These are phyloP conservation scores for Platycheirus albimanus DNA, from an alignment of 2,888 invertebrate species.

Conservation along the genomic window DNA sequence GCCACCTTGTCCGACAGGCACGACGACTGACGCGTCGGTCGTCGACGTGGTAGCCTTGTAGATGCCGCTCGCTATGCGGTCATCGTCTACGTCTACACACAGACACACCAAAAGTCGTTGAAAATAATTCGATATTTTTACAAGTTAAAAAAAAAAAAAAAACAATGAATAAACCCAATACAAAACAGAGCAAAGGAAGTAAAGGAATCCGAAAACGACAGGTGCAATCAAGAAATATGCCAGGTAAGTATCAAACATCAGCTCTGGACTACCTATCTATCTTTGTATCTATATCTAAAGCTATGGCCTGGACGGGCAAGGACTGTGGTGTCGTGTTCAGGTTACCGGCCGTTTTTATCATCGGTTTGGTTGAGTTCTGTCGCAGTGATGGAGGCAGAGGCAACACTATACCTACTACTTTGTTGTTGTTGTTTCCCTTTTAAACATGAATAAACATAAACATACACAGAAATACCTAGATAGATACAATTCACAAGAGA, in stretches of 20 bases:
- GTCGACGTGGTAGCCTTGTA: conserved; percentile 42
- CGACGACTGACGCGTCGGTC: too few species aligned
- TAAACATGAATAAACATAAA: conserved; percentile 62
- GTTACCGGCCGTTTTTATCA: conserved; percentile 47
- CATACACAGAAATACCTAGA: neutral
- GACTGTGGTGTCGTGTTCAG: conserved; percentile 38
- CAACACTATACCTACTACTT: too few species aligned
- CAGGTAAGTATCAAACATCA: conserved; percentile 15
- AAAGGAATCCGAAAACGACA: conserved; percentile 68
- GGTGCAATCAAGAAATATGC: conserved; percentile 63
- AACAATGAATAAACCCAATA: conserved; percentile 21
- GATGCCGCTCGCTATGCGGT: conserved; percentile 16
- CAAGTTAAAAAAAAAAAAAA: conserved; percentile 41
- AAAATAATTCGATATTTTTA: conserved; percentile 43
- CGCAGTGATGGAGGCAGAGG: too few species aligned
- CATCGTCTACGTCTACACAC: conserved; percentile 30
- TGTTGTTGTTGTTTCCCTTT: conserved; percentile 59
- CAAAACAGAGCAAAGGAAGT: conserved; percentile 52
- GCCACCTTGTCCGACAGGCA: conserved; percentile 25
- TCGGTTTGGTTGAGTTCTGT: conserved; percentile 27
- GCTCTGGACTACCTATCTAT: neutral
- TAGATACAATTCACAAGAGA: neutral
- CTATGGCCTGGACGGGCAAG: too few species aligned
- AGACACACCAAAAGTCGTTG: conserved; percentile 2
- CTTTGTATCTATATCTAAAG: conserved; percentile 35